Percentiles rank a stretch among this genome's conserved stretches.
Evolutionary conservation across 2,888 invertebrate species (phyloP).

Genomic region (Tetropium fuscum): DNA sequence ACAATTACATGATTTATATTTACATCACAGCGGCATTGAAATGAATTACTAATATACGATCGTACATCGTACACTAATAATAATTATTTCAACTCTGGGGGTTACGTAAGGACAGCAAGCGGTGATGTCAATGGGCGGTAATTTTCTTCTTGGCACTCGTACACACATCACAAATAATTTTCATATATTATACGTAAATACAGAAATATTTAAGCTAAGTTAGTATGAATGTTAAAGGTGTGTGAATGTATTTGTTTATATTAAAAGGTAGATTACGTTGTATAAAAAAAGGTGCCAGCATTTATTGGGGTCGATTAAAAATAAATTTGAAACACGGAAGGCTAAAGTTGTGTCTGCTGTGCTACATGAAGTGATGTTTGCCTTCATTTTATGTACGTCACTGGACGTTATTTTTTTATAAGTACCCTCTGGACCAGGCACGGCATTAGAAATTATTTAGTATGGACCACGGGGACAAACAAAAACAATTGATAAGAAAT

Average conservation of each 20-base stretch:
- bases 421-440: too few species aligned
- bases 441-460: too few species aligned
- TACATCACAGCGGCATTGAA: slow-evolving; percentile 11
- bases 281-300: not conserved
- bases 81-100: not conserved
- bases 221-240: not conserved
- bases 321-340: slow-evolving; percentile 3
- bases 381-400: too few species aligned
- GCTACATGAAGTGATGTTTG: not conserved
- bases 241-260: not conserved
- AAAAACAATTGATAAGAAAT: too few species aligned
- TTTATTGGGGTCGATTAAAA: slow-evolving; percentile 6
- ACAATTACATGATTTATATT: slow-evolving; percentile 11
- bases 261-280: slow-evolving; percentile 4
- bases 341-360: too few species aligned
- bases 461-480: too few species aligned
- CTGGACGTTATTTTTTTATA: too few species aligned
- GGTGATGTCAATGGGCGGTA: slow-evolving; percentile 2
- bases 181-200: not conserved
- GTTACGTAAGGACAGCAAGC: not conserved
- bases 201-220: not conserved
- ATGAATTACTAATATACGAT: not conserved
- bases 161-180: too few species aligned
- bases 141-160: not conserved
- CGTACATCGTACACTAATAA: not conserved